Evolutionary conservation across 2,113 vertebrate species (phyloP), one percentile per base, ranked within the genome.

Genomic region (Ardeotis arabs): DNA sequence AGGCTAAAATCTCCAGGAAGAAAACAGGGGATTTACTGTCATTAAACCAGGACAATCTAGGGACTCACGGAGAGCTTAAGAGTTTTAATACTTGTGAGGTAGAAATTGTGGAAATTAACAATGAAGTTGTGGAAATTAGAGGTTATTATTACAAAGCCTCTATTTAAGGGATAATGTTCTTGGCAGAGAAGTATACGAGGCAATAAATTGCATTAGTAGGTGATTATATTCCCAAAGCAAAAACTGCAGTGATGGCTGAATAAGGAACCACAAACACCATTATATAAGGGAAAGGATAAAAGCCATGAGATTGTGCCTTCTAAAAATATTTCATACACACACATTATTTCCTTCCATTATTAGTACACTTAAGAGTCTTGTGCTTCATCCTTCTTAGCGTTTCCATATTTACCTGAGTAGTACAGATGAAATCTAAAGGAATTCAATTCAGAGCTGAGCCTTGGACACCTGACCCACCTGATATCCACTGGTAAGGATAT

Each of bases 151-250:
- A 87, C 91, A 91, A 95, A 95, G 89, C 84, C 84, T 87, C 86
- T 96, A 91, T 79, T 97, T 96, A 96, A 91, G 77, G 86, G 92
- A 96, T 95, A 96, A 95, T 89, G 80, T 92, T 96, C 95, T 96
- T 96, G 96, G 96, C 96, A 94, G 70, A 89, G 70, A 87, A 96
- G 70, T 94, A 96, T 89, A 96, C 24, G 22, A 96, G 95, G 94
- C 93, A 96, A 95, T 96, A 97, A 96, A 96, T 75, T 90, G 89
- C 73, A 88, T 92, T 95, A 95, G 80, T 68, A 95, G 91, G 94
- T 94, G 91, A 96, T 95, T 96, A 95, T 88, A 94, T 78, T 95
- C 91, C 94, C 86, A 84, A 92, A 96, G 89, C 59, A 95, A 95
- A 94, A 95, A 84, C 49, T 92, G 60, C 76, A 90, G 64, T 29